These are phyloP conservation scores for Lepilemur ruficaudatus DNA, from an alignment of 2,797 vertebrate genomes.

Conservation along the genomic window DNA sequence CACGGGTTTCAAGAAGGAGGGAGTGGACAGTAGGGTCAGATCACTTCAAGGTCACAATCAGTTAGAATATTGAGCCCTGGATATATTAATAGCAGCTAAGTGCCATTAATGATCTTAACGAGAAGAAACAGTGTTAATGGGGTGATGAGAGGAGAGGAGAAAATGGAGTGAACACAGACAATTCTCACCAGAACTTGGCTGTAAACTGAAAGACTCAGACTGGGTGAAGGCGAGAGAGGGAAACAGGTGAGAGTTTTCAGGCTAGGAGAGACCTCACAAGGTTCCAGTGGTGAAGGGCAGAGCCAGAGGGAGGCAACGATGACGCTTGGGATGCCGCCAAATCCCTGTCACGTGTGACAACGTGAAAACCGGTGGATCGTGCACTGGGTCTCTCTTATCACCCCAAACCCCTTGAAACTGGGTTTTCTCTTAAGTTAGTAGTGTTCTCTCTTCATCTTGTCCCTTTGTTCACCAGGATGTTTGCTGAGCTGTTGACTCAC, in stretches of 20 bases:
- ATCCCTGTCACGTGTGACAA: not conserved
- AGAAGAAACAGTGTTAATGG: not conserved
- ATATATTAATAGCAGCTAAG: not conserved
- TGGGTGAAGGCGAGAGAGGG: not conserved
- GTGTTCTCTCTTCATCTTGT: not conserved
- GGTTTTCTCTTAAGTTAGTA: not conserved
- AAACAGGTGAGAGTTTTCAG: not conserved
- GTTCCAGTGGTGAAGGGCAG: not conserved
- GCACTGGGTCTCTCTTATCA: not conserved
- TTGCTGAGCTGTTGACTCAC: not conserved
- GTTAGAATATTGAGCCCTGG: not conserved
- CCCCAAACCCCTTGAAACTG: not conserved
- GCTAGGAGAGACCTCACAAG: not conserved
- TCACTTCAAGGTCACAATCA: not conserved
- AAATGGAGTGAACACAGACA: not conserved
- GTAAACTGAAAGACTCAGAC: not conserved
- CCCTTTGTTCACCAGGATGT: not conserved
- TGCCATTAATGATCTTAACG: not conserved
- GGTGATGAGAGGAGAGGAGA: not conserved
- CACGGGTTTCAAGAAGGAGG: not conserved
- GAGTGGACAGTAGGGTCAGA: not conserved
- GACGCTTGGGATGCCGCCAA: not conserved
- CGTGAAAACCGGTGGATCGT: not conserved
- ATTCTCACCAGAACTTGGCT: not conserved
- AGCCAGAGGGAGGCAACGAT: not conserved